Percentiles rank a stretch among this genome's conserved stretches.
Conservation (phyloP, 2,888 invertebrate species). For the Orthosia gothica region DNA sequence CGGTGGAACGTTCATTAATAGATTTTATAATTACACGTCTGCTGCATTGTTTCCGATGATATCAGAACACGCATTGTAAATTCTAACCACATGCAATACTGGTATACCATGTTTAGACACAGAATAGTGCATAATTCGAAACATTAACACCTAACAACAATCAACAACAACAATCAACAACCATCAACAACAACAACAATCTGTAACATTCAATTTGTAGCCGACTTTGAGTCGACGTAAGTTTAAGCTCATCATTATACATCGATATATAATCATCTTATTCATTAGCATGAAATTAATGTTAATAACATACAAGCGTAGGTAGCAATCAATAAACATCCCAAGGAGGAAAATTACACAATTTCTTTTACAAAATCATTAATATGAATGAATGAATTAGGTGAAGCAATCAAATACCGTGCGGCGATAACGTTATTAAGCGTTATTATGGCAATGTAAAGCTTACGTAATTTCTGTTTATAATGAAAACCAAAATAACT, state of each 20-base stretch:
- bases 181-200: too few species aligned
- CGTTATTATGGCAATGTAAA: conserved; percentile 24
- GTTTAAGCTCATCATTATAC: too few species aligned
- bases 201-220: not conserved
- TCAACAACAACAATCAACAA: too few species aligned
- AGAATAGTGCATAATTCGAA: not conserved
- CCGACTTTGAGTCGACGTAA: too few species aligned
- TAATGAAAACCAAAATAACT: conserved; percentile 45
- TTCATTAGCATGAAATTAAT: conserved; percentile 6
- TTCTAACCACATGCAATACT: not conserved
- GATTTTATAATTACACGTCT: not conserved
- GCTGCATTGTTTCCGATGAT: not conserved
- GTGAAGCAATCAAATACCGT: conserved; percentile 36
- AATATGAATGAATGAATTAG: conserved; percentile 45
- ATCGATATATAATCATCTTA: not conserved
- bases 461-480: conserved; percentile 35
- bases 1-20: not conserved
- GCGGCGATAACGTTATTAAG: conserved; percentile 24
- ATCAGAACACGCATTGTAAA: not conserved
- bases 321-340: conserved; percentile 23
- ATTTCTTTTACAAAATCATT: conserved; percentile 29
- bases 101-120: not conserved
- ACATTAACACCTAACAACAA: too few species aligned
- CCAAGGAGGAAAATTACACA: conserved; percentile 24
- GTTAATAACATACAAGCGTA: conserved; percentile 7